These are phyloP conservation scores for Drosophila persimilis DNA, from an alignment of 1,140 invertebrate species.

Conservation along the genomic window DNA sequence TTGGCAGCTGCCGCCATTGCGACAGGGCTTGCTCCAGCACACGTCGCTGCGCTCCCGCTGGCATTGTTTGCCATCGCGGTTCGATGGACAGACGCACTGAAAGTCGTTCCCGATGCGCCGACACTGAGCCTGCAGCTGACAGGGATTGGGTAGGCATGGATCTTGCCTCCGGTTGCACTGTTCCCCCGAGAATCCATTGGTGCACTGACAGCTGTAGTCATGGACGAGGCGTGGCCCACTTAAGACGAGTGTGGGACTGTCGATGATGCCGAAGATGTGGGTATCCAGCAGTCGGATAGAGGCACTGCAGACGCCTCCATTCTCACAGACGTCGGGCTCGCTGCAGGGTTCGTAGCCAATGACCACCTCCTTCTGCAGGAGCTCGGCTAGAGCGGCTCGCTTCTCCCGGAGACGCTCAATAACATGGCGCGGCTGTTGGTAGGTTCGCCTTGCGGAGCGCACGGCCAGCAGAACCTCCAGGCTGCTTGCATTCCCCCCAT, in stretches of 20 bases:
- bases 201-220: conserved; percentile 91
- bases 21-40: conserved; percentile 92
- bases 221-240: conserved; percentile 91
- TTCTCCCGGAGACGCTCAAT: conserved; percentile 87
- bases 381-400: conserved; percentile 85
- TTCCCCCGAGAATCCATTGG: conserved; percentile 89
- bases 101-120: conserved; percentile 91
- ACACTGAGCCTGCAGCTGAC: conserved; percentile 91
- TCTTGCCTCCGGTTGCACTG: conserved; percentile 93
- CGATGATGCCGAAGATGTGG: conserved; percentile 85
- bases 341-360: conserved; percentile 90
- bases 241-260: conserved; percentile 91
- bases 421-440: conserved; percentile 86
- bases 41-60: conserved; percentile 92
- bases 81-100: conserved; percentile 90
- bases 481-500: conserved; percentile 81
- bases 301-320: conserved; percentile 90
- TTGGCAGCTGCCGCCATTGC: conserved; percentile 94
- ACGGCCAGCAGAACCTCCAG: conserved; percentile 89
- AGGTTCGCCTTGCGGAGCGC: conserved; percentile 84
- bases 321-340: conserved; percentile 85
- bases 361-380: conserved; percentile 85
- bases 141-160: conserved; percentile 96
- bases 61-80: conserved; percentile 92
- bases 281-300: conserved; percentile 88